phyloP scores from a whole-genome alignment of 2,888 invertebrate species.

The Leptarthrus brevirostris region DNA sequence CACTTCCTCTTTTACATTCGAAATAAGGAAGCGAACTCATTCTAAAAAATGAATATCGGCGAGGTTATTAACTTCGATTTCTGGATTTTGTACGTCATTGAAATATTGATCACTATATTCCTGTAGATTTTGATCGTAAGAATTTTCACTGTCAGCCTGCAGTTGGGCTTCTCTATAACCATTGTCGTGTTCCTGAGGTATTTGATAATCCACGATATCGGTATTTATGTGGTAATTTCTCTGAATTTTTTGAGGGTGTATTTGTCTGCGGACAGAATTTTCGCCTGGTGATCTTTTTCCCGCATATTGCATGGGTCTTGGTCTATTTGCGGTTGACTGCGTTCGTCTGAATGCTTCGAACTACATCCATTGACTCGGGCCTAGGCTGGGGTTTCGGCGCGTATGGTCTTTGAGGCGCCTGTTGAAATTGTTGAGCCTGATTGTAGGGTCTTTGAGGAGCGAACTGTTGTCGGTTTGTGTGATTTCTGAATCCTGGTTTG shows the following conservation, averaged over 20 bases:
- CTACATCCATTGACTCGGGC: slow-evolving; percentile 18
- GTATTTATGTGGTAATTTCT: background rate
- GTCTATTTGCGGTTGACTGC: background rate
- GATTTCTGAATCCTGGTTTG: slow-evolving; percentile 18
- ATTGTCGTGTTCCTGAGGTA: background rate
- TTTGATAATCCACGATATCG: background rate
- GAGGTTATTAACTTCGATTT: background rate
- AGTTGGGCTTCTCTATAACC: background rate
- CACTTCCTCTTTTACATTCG: slow-evolving; percentile 21
- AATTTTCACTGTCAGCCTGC: slow-evolving; percentile 6
- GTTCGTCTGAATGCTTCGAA: background rate
- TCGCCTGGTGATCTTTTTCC: background rate
- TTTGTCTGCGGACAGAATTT: background rate
- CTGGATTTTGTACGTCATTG: background rate
- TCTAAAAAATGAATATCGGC: slow-evolving; percentile 49
- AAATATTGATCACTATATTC: slow-evolving; percentile 4
- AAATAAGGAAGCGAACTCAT: slow-evolving; percentile 48
- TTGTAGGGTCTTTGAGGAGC: background rate
- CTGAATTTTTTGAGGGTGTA: background rate
- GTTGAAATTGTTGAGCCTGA: slow-evolving; percentile 1
- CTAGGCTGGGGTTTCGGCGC: slow-evolving; percentile 21
- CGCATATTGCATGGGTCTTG: background rate
- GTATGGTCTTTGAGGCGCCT: background rate
- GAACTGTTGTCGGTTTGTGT: slow-evolving; percentile 1
- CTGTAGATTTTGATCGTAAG: background rate